phyloP scores from a whole-genome alignment of 2,113 vertebrate species.

The Gadus chalcogrammus region DNA sequence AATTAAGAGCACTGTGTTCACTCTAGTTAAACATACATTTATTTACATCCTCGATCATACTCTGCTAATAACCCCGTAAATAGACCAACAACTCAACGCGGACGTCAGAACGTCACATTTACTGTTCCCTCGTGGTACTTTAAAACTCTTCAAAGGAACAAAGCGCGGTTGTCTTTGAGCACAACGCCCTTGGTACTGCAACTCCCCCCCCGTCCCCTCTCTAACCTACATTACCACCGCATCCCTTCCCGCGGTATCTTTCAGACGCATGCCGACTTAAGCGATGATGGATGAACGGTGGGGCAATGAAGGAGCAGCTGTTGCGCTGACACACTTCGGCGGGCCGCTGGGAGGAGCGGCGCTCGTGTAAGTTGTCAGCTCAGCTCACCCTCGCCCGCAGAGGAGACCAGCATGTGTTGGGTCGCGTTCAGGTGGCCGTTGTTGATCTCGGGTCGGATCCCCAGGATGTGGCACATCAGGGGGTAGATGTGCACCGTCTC shows the following conservation, averaged over 20 bases:
- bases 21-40: too few relatives aligned
- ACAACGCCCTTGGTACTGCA: background rate
- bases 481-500: constrained; percentile 85
- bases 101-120: too few relatives aligned
- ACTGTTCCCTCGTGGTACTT: too few relatives aligned
- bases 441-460: constrained; percentile 80
- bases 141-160: too few relatives aligned
- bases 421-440: constrained; percentile 75
- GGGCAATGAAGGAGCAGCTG: constrained; percentile 43
- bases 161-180: background rate
- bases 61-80: too few relatives aligned
- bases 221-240: constrained; percentile 12
- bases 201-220: background rate
- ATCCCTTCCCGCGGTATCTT: constrained; percentile 8
- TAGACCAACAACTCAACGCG: too few relatives aligned
- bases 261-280: constrained; percentile 17
- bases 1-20: too few relatives aligned
- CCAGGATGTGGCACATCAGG: constrained; percentile 86
- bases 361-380: background rate
- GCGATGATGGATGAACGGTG: constrained; percentile 41
- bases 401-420: constrained; percentile 62
- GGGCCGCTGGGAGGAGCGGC: background rate
- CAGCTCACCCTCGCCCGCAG: constrained; percentile 36
- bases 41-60: too few relatives aligned
- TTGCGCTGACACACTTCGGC: constrained; percentile 39